Evolutionary conservation across 2,113 vertebrate species (phyloP), one percentile per base, ranked within the genome.

Genomic region (Sceloporus undulatus): DNA sequence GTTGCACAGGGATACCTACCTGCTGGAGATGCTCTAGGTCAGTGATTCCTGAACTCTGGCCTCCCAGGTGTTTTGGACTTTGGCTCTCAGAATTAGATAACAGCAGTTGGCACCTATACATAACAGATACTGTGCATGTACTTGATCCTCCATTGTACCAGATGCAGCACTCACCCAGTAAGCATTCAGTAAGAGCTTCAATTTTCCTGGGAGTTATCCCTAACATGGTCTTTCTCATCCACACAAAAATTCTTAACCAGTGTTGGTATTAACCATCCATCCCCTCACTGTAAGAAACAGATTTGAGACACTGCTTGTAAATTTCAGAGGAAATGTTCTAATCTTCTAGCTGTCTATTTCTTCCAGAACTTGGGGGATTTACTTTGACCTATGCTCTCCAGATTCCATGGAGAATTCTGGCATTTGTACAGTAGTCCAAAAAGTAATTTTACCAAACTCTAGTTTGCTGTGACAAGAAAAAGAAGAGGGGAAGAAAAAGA

Each of bases 301-400:
- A 23, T 25, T 29, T 29, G 81, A n/a, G 0, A 1, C 27, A 18
- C 16, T 21, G 29, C n/a, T 52, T 23, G 42, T 34, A 62, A 81
- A 86, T 79, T 13, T 84, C 89, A 52, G 65, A 92, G 66, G 82
- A 40, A 81, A 34, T 88, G 13, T 10, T 76, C 34, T 18, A 76
- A 38, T 86, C 11, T 5, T 11, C 73, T 34, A 40, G 1, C 2
- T 3, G 40, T 1, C 11, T 62, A 18, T 62, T 14, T 62, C 18
- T 14, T 62, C 59, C 59, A 62, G 59, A 62, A 62, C 59, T 62
- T 62, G 59, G 59, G 13, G 16, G 14, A 62, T 2, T 62, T 13
- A 62, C 1, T 14, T 62, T 62, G 59, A 2, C 13, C 59, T 14
- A 16, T 62, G 16, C 18, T 14, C 18, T 62, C 59, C 59, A 62